A percentile compares a stretch with the other conserved stretches of the same genome.
Evolutionary conservation across 2,113 vertebrate species (phyloP).

Genomic region (Prionailurus viverrinus): DNA sequence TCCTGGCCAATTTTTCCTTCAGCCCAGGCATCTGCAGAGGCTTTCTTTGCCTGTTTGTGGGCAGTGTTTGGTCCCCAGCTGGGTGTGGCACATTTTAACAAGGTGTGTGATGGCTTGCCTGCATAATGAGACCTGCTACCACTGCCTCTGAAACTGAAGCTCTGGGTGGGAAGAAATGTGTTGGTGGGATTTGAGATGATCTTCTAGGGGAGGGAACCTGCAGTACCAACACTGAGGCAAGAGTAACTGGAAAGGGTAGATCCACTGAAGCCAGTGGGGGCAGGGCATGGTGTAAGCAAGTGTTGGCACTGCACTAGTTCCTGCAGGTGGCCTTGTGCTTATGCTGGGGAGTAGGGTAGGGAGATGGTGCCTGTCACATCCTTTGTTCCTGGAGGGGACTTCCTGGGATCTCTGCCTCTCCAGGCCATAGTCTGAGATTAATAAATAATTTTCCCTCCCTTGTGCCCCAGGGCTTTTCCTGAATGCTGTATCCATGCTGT

Average conservation of each 20-base stretch:
- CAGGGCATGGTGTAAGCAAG: background rate
- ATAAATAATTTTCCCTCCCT: background rate
- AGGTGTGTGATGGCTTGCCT: background rate
- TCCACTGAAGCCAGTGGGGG: background rate
- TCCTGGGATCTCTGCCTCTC: background rate
- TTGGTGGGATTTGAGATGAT: background rate
- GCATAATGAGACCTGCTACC: background rate
- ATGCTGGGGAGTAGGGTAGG: background rate
- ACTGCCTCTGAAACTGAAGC: background rate
- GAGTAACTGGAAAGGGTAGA: background rate
- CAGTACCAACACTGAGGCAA: background rate
- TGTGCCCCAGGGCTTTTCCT: background rate
- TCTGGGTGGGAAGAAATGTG: background rate
- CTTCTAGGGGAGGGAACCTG: background rate
- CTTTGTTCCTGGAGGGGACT: background rate
- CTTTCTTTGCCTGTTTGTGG: background rate
- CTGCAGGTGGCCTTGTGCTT: background rate
- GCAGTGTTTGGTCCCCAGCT: background rate
- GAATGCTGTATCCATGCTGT: background rate
- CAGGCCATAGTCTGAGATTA: background rate
- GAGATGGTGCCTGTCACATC: background rate
- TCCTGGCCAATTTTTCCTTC: background rate
- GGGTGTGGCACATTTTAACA: background rate
- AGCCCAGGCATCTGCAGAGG: background rate
- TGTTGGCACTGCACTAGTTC: background rate